These are phyloP conservation scores for Sebastes variabilis DNA, from an alignment of 2,797 vertebrate genomes.

Conservation along the genomic window DNA sequence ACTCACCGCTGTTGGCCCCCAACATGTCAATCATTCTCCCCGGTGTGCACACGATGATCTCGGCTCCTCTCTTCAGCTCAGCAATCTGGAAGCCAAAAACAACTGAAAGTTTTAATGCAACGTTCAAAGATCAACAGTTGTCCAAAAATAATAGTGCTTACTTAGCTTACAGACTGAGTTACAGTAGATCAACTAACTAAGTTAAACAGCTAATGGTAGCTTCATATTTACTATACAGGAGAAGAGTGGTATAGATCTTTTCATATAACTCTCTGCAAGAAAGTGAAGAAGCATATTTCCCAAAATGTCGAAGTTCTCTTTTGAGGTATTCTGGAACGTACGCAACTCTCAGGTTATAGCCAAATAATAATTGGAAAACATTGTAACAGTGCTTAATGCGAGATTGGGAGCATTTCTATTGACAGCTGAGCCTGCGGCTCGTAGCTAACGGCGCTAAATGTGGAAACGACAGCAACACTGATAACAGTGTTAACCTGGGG, in stretches of 20 bases:
- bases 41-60: constrained; percentile 99
- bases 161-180: not conserved
- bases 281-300: not conserved
- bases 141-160: too few relatives aligned
- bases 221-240: not conserved
- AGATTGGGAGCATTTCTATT: too few relatives aligned
- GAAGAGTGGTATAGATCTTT: not conserved
- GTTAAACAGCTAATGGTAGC: not conserved
- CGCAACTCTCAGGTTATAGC: not conserved
- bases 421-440: too few relatives aligned
- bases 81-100: constrained; percentile 86
- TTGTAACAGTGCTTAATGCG: not conserved
- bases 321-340: not conserved
- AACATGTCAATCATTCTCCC: constrained; percentile 99
- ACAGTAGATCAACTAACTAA: not conserved
- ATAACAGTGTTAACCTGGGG: too few relatives aligned
- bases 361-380: not conserved
- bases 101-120: not conserved
- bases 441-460: too few relatives aligned
- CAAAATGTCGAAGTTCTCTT: not conserved
- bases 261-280: not conserved
- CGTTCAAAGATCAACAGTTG: not conserved
- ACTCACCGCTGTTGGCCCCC: constrained; percentile 98
- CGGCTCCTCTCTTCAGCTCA: constrained; percentile 98
- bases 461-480: too few relatives aligned